Evolutionary conservation across 2,888 invertebrate species (phyloP), one percentile per base, ranked within the genome.

Genomic region (Lapara coniferarum): DNA sequence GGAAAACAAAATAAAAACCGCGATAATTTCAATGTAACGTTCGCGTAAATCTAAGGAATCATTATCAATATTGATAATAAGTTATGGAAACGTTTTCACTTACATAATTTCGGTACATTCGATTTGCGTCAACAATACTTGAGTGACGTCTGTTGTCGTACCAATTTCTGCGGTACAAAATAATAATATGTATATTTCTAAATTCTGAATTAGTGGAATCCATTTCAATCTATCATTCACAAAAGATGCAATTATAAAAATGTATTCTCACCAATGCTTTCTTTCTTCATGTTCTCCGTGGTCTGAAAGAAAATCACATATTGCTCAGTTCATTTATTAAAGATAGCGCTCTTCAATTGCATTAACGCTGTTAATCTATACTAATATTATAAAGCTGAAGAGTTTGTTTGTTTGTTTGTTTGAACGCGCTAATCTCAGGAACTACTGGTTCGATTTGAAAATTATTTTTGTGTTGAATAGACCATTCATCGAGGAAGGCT

Each of bases 141-240:
- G 84, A 0, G 89, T 89, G 0, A 86, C 85, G 0, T 87, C 85
- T 0, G 90, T 89, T 0, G 84, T 87, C 19, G 83, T 81, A 1
- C 88, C 89, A 44, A 85, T 86, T 55, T 90, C 91, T 89, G 74
- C 10, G 81, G 81, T 37, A 55, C 4, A 37, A 68, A 37, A 37
- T 37, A 37, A 37, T 37, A 25, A 25, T 25, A n/a, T 25, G 2
- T 2, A 25, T 25, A 25, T 25, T 25, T 25, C 25, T 2, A 25
- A 25, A 25, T 25, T 25, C 25, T 25, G 25, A 25, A 25, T 37
- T 0, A 37, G 37, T 37, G 4, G 37, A 37, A 25, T 25, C 25
- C 25, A 25, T 25, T 2, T 37, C 7, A 37, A 37, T 37, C 37
- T 37, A 37, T 6, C 37, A 37, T 8, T 7, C 37, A 37, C 37